Evolutionary conservation across 1,140 invertebrate genomes (phyloP), one percentile per base, ranked within the genome.

Genomic region (Tetragnatha versicolor): DNA sequence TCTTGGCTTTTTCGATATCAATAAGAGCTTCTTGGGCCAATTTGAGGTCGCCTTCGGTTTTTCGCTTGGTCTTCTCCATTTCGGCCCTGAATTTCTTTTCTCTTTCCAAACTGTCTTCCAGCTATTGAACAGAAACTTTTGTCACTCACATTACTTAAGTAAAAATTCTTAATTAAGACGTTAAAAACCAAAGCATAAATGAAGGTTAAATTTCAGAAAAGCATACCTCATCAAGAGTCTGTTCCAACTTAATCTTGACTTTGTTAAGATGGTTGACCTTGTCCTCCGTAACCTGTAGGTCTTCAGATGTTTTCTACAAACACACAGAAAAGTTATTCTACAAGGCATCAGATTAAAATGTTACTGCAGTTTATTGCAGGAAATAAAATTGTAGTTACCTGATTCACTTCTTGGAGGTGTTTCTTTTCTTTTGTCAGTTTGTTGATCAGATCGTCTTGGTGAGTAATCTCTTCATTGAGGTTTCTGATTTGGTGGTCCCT

Each of bases 371-470:
- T n/a, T n/a, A n/a, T n/a, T n/a, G n/a, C n/a, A n/a, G n/a, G n/a
- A n/a, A n/a, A n/a, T n/a, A n/a, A n/a, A n/a, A n/a, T 22, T 55
- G 61, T 7, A 37, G 2, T 33, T 66, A 80, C 79, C 27, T 83
- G 96, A 87, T 92, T 95, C 83, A 91, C 89, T 86, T 99, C 98
- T 72, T 97, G 95, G 84, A 96, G 91, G 83, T 95, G 91, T 88
- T 98, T 99, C 93, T 98, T 99, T 85, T 99, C 97, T 88, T 99
- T 99, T 90, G 97, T 97, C 84, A 99, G 89, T 88, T 99, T 99
- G 89, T 98, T 97, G 89, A 99, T 98, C 85, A 97, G 91, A 86
- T 99, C 98, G 85, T 99, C 98, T 88, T 99, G 97, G 87, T 97
- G 94, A 83, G 96, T 95, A 89, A 99, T 99, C 87, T 98, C 96